phyloP scores from a whole-genome alignment of 30 jellyfish, hydroid and myxozoan genomes.

The Cassiopea xamachana region DNA sequence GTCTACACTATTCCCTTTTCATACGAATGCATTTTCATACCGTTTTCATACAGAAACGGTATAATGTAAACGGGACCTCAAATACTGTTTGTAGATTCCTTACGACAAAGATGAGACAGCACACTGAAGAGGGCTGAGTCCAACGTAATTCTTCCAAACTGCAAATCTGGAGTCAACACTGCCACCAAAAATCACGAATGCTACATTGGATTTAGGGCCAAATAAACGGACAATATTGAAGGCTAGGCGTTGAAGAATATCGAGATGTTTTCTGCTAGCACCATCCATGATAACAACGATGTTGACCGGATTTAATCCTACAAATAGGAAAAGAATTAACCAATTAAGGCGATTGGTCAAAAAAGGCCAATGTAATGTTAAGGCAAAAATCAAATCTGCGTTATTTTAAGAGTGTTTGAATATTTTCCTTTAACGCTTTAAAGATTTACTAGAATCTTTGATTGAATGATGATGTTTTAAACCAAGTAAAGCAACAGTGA shows the following conservation, averaged over 20 bases:
- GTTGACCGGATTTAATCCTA: constrained; percentile 61
- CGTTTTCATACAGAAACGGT: no score
- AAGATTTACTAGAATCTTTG: no score
- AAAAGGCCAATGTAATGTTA: no score
- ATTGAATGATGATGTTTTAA: no score
- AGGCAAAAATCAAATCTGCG: no score
- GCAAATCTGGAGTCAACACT: constrained; percentile 52
- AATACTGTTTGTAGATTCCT: neutral
- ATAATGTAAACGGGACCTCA: neutral
- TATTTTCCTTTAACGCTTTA: no score
- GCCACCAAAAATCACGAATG: constrained; percentile 73
- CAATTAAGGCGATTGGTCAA: no score
- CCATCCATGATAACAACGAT: constrained; percentile 72
- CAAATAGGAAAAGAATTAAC: neutral
- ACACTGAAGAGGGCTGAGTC: constrained; percentile 46
- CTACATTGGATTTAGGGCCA: constrained; percentile 40
- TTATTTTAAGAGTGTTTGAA: no score
- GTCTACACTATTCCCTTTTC: no score
- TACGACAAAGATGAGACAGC: constrained; percentile 60
- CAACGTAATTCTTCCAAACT: constrained; percentile 57
- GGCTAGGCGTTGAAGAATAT: constrained; percentile 31
- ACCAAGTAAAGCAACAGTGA: no score
- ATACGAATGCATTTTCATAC: no score
- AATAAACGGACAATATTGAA: constrained; percentile 74
- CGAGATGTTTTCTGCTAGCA: constrained; percentile 40